These are phyloP conservation scores for Dipodomys ordii DNA, from an alignment of 2,113 vertebrate species.

Conservation along the genomic window DNA sequence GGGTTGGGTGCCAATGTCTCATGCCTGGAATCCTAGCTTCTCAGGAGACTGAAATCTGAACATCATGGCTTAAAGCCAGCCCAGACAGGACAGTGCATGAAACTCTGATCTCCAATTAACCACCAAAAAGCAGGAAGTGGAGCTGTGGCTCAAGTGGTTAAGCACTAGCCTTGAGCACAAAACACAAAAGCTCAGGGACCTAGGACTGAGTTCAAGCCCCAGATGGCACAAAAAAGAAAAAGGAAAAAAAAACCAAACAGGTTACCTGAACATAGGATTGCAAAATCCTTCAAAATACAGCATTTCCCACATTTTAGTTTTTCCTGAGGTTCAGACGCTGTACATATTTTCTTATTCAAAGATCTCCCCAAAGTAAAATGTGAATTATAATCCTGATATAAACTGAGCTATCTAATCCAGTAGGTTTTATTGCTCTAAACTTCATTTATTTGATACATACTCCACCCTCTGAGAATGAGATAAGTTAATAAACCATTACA, in stretches of 20 bases:
- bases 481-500: conserved; percentile 63
- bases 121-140: too few relatives aligned
- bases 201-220: too few relatives aligned
- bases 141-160: too few relatives aligned
- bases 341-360: conserved; percentile 63
- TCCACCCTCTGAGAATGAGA: conserved; percentile 37
- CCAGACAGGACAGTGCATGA: too few relatives aligned
- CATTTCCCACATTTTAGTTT: conserved; percentile 61
- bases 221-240: too few relatives aligned
- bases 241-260: neutral
- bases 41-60: too few relatives aligned
- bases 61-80: too few relatives aligned
- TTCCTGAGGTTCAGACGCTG: conserved; percentile 78
- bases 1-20: too few relatives aligned
- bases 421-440: conserved; percentile 64
- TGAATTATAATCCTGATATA: conserved; percentile 66
- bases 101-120: too few relatives aligned
- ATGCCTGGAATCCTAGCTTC: too few relatives aligned
- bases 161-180: too few relatives aligned
- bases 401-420: neutral
- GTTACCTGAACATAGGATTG: conserved; percentile 65
- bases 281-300: conserved; percentile 60
- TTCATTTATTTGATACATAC: conserved; percentile 60
- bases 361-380: conserved; percentile 60
- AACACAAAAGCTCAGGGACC: too few relatives aligned